Evolutionary conservation across 1,140 invertebrate genomes (phyloP).

Genomic region (Euura saliciscinereae): DNA sequence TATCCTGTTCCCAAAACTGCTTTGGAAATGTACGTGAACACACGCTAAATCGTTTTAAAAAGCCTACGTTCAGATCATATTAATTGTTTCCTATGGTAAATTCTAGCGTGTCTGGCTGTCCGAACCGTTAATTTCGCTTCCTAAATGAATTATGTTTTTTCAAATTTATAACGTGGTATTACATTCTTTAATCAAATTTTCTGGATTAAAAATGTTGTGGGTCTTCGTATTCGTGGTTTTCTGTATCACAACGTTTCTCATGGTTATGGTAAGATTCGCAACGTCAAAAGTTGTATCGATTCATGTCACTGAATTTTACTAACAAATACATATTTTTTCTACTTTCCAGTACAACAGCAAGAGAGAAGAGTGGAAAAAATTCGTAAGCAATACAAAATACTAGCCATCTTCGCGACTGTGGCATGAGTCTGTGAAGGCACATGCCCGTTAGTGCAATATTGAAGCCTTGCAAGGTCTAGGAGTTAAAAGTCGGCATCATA

Average conservation of each 20-base stretch:
- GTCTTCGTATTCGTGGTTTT: constrained; percentile 39
- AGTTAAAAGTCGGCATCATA: not conserved
- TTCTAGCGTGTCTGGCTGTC: no score
- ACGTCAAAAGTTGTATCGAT: constrained; percentile 10
- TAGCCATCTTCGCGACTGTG: not conserved
- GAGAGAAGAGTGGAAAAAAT: constrained; percentile 33
- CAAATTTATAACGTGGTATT: constrained; percentile 34
- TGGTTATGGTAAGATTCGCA: constrained; percentile 34
- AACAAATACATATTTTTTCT: constrained; percentile 20
- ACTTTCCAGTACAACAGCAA: constrained; percentile 31
- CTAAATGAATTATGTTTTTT: not conserved
- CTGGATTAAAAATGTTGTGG: constrained; percentile 36
- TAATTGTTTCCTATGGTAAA: no score
- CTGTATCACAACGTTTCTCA: constrained; percentile 33
- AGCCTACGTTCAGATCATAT: no score
- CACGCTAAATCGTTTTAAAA: no score
- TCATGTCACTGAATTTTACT: not conserved
- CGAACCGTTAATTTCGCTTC: no score
- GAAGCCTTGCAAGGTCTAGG: not conserved
- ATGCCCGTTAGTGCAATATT: not conserved
- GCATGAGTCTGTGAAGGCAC: not conserved
- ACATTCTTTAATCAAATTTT: constrained; percentile 32
- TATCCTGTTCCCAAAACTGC: no score
- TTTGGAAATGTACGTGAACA: no score
- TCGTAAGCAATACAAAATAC: constrained; percentile 29